A percentile compares a stretch with the other conserved stretches of the same genome.
These are phyloP conservation scores for Isaurus tuberculatus DNA, from an alignment of 92 coral and sea anemone species.

Conservation along the genomic window DNA sequence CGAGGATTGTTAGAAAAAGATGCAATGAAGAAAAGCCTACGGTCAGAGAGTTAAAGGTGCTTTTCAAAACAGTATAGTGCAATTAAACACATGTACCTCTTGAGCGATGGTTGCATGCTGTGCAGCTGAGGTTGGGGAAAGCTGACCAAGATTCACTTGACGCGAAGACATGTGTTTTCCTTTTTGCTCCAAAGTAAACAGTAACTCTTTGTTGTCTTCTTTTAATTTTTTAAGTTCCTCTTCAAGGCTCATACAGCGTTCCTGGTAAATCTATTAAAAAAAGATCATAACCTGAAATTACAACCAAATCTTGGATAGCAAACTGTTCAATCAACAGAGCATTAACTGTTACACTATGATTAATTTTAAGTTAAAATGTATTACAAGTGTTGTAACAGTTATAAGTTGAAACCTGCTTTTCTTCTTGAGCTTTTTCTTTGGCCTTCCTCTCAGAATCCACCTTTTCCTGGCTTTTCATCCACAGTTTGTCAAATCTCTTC, in stretches of 20 bases:
- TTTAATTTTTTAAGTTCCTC: constrained; percentile 47
- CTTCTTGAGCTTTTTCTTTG: constrained; percentile 54
- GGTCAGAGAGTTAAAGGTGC: no score
- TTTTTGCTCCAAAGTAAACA: constrained; percentile 27
- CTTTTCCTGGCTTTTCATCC: constrained; percentile 49
- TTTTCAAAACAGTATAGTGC: not conserved
- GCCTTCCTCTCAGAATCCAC: constrained; percentile 58
- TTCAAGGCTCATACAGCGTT: constrained; percentile 39
- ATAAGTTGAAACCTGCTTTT: constrained; percentile 44
- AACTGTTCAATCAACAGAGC: not conserved
- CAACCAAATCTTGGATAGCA: not conserved
- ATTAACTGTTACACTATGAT: not conserved
- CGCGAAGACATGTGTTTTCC: constrained; percentile 32
- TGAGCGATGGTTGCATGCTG: not conserved
- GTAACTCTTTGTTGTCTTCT: constrained; percentile 35
- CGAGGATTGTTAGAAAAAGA: no score
- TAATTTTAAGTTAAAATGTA: no score
- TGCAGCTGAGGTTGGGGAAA: constrained; percentile 19
- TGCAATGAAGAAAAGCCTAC: no score
- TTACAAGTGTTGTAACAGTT: no score
- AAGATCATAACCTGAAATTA: not conserved
- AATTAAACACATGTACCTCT: not conserved
- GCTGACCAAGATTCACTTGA: constrained; percentile 32
- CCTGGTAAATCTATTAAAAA: constrained; percentile 14
- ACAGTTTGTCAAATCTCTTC: constrained; percentile 54